Evolutionary conservation across 2,113 vertebrate genomes (phyloP).

Genomic region (Colaptes auratus): DNA sequence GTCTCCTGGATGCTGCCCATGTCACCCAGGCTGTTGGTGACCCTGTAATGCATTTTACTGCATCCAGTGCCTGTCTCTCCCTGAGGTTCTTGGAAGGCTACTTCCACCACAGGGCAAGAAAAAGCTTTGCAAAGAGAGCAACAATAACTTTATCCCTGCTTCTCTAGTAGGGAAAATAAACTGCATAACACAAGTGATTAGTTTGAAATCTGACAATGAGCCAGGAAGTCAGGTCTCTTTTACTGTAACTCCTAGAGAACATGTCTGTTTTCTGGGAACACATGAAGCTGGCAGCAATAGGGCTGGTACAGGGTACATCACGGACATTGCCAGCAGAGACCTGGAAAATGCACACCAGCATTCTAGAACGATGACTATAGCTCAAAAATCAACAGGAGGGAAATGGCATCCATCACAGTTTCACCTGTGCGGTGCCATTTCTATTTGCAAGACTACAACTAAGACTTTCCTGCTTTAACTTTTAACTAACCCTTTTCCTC

Average conservation of each 20-base stretch:
- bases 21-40: background rate
- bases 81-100: background rate
- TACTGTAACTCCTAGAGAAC: background rate
- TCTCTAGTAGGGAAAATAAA: background rate
- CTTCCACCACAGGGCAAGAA: background rate
- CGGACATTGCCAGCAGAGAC: background rate
- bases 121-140: background rate
- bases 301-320: background rate
- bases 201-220: background rate
- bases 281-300: background rate
- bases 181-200: background rate
- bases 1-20: background rate
- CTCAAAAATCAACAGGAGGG: background rate
- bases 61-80: background rate
- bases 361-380: background rate
- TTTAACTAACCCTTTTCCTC: background rate
- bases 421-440: background rate
- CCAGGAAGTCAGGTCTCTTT: background rate
- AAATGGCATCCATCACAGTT: background rate
- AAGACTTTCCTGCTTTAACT: background rate
- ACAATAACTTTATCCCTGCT: background rate
- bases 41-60: background rate
- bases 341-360: background rate
- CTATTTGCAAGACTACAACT: background rate
- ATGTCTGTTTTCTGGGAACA: background rate